Base-by-base conservation (phyloP, 2,113 vertebrate species). In the Terrapene triunguis region DNA sequence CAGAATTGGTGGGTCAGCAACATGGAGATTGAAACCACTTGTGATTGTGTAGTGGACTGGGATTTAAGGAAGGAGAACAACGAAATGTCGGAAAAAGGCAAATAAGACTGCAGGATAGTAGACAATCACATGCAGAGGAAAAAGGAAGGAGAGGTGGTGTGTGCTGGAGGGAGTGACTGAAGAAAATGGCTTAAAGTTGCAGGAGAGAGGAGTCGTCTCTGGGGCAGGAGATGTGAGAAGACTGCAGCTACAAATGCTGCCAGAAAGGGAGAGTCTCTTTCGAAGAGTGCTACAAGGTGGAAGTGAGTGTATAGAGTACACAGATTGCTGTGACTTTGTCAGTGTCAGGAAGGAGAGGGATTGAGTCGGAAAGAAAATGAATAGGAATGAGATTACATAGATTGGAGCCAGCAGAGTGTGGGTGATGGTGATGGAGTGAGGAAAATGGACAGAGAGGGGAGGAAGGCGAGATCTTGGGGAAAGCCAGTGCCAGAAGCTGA, bases 271-370 rank as follows among this genome's bases (percentile, higher is more conserved):
- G 88, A 84, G 88, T 51, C 86, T 1, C 0, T 80, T 87, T 84
- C 82, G 81, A 79, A 85, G 88, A 84, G 81, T 44, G 91, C 82
- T 72, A 53, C 0, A 1, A 44, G 88, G 85, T 84, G 79, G 85
- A 82, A 74, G 32, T 72, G 74, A 76, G 82, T 55, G 78, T 80
- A 21, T 21, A 25, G 92, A 87, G 87, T 84, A 84, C 84, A 78
- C 72, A 82, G 85, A 87, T 94, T 57, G 74, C 83, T 91, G 57
- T 80, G 94, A 88, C 92, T 96, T 96, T 83, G 94, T 89, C 96
- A 95, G 85, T 0, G 0, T 92, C 96, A 95, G 92, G 95, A 97
- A 95, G 93, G 29, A 74, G 81, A 92, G 88, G 96, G 90, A 93
- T 82, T 95, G 89, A 89, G 87, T 83, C 84, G 25, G 29, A 82